Evolutionary conservation across 2,113 vertebrate genomes (phyloP).

Genomic region (Chamaetylas fuelleborni): DNA sequence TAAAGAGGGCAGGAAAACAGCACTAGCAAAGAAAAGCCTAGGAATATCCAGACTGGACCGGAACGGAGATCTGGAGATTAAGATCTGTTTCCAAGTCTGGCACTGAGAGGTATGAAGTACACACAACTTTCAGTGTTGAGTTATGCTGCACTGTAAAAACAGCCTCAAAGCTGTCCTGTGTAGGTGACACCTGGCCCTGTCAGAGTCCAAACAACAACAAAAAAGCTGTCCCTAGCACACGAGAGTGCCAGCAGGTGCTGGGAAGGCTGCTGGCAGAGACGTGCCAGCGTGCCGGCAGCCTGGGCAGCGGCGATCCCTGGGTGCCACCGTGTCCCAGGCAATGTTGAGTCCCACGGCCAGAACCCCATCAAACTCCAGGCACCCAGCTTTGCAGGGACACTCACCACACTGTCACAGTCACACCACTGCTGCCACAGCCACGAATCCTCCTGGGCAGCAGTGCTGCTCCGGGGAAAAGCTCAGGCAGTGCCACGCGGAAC

Average conservation of each 20-base stretch:
- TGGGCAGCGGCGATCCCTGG: accelerated
- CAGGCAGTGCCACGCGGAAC: neutral
- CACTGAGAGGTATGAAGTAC: neutral
- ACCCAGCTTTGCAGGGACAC: neutral
- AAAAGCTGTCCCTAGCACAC: neutral
- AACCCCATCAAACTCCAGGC: neutral
- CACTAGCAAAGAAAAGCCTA: neutral
- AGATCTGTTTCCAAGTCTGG: neutral
- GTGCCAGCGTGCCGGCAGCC: accelerated
- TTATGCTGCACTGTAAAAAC: neutral
- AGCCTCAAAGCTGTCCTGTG: neutral
- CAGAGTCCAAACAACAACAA: neutral
- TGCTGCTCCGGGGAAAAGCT: accelerated
- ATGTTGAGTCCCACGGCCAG: accelerated
- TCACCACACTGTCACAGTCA: neutral
- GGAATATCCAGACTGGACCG: accelerated
- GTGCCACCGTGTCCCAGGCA: neutral
- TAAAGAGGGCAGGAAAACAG: neutral
- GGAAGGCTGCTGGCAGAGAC: neutral
- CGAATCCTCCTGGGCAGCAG: accelerated
- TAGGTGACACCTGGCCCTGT: neutral
- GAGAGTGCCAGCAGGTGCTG: neutral
- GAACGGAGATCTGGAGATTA: neutral
- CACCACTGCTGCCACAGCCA: neutral
- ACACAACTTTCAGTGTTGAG: accelerated